phyloP scores from a whole-genome alignment of 2,113 vertebrate species.

The Pavo muticus region DNA sequence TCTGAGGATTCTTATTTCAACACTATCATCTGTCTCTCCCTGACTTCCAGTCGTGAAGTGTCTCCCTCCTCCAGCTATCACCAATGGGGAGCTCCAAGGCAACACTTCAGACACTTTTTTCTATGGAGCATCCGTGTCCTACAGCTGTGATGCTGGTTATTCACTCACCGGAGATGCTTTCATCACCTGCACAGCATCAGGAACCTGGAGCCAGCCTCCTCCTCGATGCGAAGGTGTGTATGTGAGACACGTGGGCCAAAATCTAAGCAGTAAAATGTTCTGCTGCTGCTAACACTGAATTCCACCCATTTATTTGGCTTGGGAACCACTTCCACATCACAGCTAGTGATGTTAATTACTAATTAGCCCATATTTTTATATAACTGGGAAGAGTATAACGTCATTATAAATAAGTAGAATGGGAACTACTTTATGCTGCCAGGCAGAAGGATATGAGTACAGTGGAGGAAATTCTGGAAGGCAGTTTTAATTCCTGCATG shows the following conservation, averaged over 20 bases:
- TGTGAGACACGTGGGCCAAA: neutral
- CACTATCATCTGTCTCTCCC: neutral
- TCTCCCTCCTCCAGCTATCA: conserved; percentile 26
- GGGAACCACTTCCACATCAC: neutral
- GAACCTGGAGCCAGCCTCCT: conserved; percentile 66
- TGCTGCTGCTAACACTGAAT: neutral
- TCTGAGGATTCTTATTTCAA: neutral
- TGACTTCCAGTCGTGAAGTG: conserved; percentile 38
- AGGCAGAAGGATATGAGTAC: neutral
- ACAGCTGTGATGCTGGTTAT: conserved; percentile 69
- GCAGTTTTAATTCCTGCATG: neutral
- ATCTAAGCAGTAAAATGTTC: neutral
- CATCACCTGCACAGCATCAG: conserved; percentile 42
- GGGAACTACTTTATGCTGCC: neutral
- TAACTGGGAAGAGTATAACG: neutral
- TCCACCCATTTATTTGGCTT: neutral
- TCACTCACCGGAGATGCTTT: conserved; percentile 33
- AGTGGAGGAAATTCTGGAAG: neutral
- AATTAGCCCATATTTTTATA: neutral
- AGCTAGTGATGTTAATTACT: neutral
- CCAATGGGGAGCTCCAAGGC: conserved; percentile 51
- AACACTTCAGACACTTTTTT: neutral
- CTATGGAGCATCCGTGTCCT: conserved; percentile 53
- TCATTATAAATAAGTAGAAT: neutral
- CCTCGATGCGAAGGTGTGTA: conserved; percentile 27